Evolutionary conservation across 2,888 invertebrate species (phyloP).

Genomic region (Platycheirus rosarum): DNA sequence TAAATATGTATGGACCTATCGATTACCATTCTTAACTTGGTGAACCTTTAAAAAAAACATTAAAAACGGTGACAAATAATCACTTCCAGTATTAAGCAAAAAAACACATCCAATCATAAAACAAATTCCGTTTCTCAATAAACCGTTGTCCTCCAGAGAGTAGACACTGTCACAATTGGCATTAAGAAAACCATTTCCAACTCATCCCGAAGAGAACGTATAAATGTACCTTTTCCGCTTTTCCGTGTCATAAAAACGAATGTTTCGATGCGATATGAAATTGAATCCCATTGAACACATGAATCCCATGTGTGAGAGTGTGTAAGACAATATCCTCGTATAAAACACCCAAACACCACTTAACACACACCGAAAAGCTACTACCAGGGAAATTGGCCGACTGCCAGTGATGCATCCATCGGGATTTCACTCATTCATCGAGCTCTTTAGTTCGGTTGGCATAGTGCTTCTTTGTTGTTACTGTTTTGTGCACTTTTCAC

Average conservation of each 20-base stretch:
- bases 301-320: slow-evolving; percentile 18
- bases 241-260: not conserved
- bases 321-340: slow-evolving; percentile 6
- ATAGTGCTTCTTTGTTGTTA: slow-evolving; percentile 3
- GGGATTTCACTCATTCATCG: slow-evolving; percentile 25
- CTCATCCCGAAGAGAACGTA: not conserved
- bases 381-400: slow-evolving; percentile 42
- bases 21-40: too few species aligned
- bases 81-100: too few species aligned
- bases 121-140: too few species aligned
- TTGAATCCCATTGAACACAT: slow-evolving; percentile 48
- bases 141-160: not conserved
- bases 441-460: slow-evolving; percentile 10
- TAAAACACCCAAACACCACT: slow-evolving; percentile 14
- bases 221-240: not conserved
- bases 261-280: slow-evolving; percentile 42
- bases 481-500: slow-evolving; percentile 15
- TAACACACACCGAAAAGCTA: slow-evolving; percentile 3
- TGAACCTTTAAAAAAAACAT: too few species aligned
- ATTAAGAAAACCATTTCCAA: slow-evolving; percentile 11
- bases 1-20: too few species aligned
- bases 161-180: not conserved
- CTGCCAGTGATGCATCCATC: slow-evolving; percentile 51
- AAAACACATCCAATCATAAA: too few species aligned
- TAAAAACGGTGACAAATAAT: too few species aligned